Evolutionary conservation across 2,113 vertebrate species (phyloP).

Genomic region (Oceanodroma tethys): DNA sequence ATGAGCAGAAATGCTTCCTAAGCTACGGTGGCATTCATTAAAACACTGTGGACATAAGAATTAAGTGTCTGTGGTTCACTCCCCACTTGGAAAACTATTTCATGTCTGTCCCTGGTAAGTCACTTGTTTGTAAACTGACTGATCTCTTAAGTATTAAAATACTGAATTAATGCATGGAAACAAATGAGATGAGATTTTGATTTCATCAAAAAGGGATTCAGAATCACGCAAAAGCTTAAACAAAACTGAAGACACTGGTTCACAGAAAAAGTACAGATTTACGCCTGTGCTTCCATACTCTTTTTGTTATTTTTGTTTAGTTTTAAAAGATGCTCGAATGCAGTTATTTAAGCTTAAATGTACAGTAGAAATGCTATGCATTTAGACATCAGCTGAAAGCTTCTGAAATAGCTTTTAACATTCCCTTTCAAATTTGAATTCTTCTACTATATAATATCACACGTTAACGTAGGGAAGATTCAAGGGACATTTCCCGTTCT

Average conservation of each 20-base stretch:
- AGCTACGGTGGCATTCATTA: background rate
- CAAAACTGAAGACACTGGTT: background rate
- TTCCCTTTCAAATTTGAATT: background rate
- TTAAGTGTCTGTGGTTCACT: accelerated
- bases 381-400: background rate
- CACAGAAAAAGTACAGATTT: background rate
- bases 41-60: background rate
- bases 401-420: background rate
- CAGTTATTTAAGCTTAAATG: background rate
- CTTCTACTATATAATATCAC: accelerated
- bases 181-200: background rate
- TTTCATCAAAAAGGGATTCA: background rate
- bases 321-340: background rate
- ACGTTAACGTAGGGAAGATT: accelerated
- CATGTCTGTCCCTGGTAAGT: background rate
- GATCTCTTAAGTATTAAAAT: background rate
- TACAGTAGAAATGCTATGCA: background rate
- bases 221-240: background rate
- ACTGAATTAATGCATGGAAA: background rate
- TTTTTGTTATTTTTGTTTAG: background rate
- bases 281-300: background rate
- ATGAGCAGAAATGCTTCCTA: background rate
- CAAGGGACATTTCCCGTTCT: background rate
- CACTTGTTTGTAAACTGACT: background rate
- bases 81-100: background rate